Conservation (phyloP, 2,797 vertebrate genomes). For the Poeciliopsis paucimaculata region DNA sequence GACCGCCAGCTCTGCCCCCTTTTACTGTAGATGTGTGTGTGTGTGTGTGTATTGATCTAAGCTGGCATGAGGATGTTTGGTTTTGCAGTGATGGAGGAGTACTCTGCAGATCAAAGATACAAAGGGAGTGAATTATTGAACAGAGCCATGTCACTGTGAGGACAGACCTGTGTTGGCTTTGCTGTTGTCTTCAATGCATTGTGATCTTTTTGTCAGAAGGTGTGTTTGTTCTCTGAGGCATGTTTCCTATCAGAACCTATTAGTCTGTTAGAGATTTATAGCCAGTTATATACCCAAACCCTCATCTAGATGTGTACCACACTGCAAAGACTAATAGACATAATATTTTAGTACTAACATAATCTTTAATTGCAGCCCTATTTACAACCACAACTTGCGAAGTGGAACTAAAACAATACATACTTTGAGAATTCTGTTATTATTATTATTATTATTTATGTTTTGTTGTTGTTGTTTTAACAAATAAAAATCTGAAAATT, state of each 20-base stretch:
- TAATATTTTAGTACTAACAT: too few relatives aligned
- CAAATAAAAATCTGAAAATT: neutral
- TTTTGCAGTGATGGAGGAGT: conserved; percentile 12
- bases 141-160: neutral
- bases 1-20: conserved; percentile 21
- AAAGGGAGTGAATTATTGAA: conserved; percentile 26
- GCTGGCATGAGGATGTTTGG: conserved; percentile 33
- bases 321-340: neutral
- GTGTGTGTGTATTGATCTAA: conserved; percentile 2
- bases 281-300: neutral
- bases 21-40: conserved; percentile 4
- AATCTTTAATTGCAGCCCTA: too few relatives aligned
- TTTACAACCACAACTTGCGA: neutral
- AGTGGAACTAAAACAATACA: neutral
- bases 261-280: neutral
- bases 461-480: neutral
- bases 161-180: neutral
- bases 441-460: too few relatives aligned
- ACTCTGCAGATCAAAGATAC: conserved; percentile 17
- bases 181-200: neutral
- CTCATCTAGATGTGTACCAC: neutral
- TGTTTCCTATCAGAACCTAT: neutral
- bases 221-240: neutral
- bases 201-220: neutral
- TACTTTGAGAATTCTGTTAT: neutral